These are phyloP conservation scores for Drosophila multiciliata DNA, from an alignment of 2,888 invertebrate genomes.

Conservation along the genomic window DNA sequence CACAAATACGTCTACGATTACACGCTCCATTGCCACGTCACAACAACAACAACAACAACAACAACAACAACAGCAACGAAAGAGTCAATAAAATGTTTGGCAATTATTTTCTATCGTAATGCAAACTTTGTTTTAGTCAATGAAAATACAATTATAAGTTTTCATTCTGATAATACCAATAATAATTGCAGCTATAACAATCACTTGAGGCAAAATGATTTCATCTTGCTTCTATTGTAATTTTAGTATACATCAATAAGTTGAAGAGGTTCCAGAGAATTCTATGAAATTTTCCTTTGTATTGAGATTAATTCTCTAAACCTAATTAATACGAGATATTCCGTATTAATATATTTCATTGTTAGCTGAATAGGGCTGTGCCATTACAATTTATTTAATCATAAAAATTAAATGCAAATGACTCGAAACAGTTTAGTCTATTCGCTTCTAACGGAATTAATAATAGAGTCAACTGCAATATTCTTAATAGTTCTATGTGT, in stretches of 20 bases:
- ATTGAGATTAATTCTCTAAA: neutral
- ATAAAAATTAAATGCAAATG: slow-evolving; percentile 37
- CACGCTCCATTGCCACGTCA: slow-evolving; percentile 45
- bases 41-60: slow-evolving; percentile 4
- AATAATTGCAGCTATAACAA: neutral
- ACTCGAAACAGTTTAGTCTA: slow-evolving; percentile 23
- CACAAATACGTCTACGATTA: slow-evolving; percentile 47
- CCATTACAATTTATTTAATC: slow-evolving; percentile 2
- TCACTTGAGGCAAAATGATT: neutral
- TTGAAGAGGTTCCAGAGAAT: neutral
- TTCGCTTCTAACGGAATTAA: slow-evolving; percentile 44
- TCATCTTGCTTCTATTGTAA: neutral
- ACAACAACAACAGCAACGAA: slow-evolving; percentile 8
- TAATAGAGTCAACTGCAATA: slow-evolving; percentile 39
- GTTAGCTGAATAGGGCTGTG: neutral
- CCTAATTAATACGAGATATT: neutral
- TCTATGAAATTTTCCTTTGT: neutral
- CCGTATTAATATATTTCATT: neutral
- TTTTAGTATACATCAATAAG: neutral
- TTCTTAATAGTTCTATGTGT: slow-evolving; percentile 28
- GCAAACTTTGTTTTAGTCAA: slow-evolving; percentile 17
- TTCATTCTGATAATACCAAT: slow-evolving; percentile 2
- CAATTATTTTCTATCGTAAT: slow-evolving; percentile 14
- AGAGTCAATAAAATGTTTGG: slow-evolving; percentile 21
- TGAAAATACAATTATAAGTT: slow-evolving; percentile 12